These are phyloP conservation scores for Apostichopus californicus DNA, from an alignment of 35 echinoderm and acorn worm genomes.

Conservation along the genomic window DNA sequence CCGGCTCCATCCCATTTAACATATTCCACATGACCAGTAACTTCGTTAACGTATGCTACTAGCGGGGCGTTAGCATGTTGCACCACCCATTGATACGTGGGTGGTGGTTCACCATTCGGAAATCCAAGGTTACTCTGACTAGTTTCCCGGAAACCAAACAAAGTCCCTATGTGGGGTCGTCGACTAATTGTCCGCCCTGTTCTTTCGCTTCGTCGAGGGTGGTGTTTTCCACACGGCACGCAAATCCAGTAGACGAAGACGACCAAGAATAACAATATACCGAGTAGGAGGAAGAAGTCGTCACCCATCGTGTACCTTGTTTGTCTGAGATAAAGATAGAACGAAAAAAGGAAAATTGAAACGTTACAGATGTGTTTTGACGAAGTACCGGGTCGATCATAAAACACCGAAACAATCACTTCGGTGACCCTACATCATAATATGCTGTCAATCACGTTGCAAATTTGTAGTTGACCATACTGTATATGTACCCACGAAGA, in stretches of 20 bases:
- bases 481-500: too few species aligned
- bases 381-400: too few species aligned
- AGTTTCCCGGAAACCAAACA: constrained; percentile 32
- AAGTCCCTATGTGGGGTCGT: background rate
- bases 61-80: constrained; percentile 46
- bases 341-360: too few species aligned
- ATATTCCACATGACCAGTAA: constrained; percentile 19
- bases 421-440: too few species aligned
- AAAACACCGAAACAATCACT: too few species aligned
- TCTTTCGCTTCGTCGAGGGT: background rate
- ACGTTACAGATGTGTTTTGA: too few species aligned
- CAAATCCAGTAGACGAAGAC: constrained; percentile 38
- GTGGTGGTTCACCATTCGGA: constrained; percentile 22
- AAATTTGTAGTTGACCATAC: too few species aligned
- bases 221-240: constrained; percentile 23
- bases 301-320: constrained; percentile 11
- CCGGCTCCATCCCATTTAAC: constrained; percentile 53
- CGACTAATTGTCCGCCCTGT: background rate
- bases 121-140: background rate
- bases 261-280: background rate
- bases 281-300: constrained; percentile 38
- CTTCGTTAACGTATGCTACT: constrained; percentile 28
- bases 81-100: constrained; percentile 51
- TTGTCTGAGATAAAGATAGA: background rate
- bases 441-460: too few species aligned